These are phyloP conservation scores for Sebastes cheni DNA, from an alignment of 2,797 vertebrate genomes.

Conservation along the genomic window DNA sequence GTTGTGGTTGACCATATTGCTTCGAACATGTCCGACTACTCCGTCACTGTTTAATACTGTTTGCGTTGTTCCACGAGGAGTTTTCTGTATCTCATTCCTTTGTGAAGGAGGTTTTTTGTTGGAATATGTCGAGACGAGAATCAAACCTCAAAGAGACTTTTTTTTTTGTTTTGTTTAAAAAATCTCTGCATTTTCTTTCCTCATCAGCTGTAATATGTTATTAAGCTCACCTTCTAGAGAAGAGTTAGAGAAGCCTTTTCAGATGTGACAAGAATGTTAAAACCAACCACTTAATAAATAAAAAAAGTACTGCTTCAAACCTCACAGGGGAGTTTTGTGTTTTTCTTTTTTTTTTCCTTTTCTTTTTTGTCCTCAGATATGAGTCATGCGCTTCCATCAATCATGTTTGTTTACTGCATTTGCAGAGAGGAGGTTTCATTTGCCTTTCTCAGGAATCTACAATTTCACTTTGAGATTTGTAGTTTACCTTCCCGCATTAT, in stretches of 20 bases:
- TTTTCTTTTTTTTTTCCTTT: background rate
- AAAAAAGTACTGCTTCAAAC: slow-evolving; percentile 62
- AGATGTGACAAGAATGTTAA: slow-evolving; percentile 75
- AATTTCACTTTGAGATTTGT: background rate
- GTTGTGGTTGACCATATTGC: slow-evolving; percentile 54
- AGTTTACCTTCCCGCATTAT: background rate
- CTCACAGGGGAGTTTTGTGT: slow-evolving; percentile 3
- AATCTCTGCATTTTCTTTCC: slow-evolving; percentile 33
- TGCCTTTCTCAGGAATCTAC: slow-evolving; percentile 13
- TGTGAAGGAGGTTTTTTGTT: slow-evolving; percentile 38
- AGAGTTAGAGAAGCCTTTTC: slow-evolving; percentile 62
- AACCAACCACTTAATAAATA: slow-evolving; percentile 72
- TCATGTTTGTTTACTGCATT: slow-evolving; percentile 48
- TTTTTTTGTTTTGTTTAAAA: slow-evolving; percentile 11
- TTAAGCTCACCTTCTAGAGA: slow-evolving; percentile 55
- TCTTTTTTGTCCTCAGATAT: background rate
- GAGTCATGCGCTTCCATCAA: slow-evolving; percentile 35
- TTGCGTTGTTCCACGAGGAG: slow-evolving; percentile 30
- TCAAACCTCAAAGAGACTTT: slow-evolving; percentile 36
- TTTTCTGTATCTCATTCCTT: slow-evolving; percentile 37
- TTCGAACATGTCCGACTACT: slow-evolving; percentile 54
- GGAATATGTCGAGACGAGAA: slow-evolving; percentile 5
- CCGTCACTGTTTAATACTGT: slow-evolving; percentile 37
- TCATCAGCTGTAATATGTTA: slow-evolving; percentile 61
- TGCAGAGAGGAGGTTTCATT: slow-evolving; percentile 25